Percentiles rank a stretch among this genome's conserved stretches.
Evolutionary conservation across 2,888 invertebrate genomes (phyloP).

Genomic region (Lycophotia porphyrea): DNA sequence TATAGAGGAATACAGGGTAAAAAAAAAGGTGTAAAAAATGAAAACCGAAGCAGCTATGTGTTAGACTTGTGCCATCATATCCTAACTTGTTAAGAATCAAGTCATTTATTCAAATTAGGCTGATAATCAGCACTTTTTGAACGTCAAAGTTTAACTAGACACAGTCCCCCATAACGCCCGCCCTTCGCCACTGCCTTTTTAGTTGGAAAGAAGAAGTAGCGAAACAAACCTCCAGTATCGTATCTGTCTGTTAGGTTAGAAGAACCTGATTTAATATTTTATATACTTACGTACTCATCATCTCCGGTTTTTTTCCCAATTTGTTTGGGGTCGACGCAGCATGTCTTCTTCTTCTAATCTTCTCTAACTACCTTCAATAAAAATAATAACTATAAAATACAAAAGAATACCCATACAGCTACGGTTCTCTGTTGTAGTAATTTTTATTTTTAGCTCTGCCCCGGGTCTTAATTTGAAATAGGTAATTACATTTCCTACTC

Average conservation of each 20-base stretch:
- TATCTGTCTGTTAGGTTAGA: no score
- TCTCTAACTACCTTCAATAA: neutral
- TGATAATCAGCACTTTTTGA: no score
- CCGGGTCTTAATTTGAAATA: slow-evolving; percentile 38
- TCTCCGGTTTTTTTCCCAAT: neutral
- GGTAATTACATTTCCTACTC: slow-evolving; percentile 19
- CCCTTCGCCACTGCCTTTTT: no score
- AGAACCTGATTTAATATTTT: no score
- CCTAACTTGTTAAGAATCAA: neutral
- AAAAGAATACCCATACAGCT: neutral
- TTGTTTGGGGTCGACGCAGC: neutral
- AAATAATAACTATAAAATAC: no score
- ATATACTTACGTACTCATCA: neutral
- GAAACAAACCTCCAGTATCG: no score
- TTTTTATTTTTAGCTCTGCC: slow-evolving; percentile 28
- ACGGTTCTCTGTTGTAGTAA: slow-evolving; percentile 12
- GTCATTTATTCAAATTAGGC: no score
- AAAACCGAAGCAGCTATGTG: neutral
- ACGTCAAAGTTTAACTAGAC: no score
- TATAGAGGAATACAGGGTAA: neutral
- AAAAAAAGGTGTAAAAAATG: neutral
- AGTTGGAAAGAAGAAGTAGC: no score
- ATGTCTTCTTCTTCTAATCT: neutral
- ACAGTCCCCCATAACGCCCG: no score
- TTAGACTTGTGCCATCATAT: neutral